These are phyloP conservation scores for Scaptomyza hsui DNA, from an alignment of 1,140 invertebrate genomes.

Conservation along the genomic window DNA sequence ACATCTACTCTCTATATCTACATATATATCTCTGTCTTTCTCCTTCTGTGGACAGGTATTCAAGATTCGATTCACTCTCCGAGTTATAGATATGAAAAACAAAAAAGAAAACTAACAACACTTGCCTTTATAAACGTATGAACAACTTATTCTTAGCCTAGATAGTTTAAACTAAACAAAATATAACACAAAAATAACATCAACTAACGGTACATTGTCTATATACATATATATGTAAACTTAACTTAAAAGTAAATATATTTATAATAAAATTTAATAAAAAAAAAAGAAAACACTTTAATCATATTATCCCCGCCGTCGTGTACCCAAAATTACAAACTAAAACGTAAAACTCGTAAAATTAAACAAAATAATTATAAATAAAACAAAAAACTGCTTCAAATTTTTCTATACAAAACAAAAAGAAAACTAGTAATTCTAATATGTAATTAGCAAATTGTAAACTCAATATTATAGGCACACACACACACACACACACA, in stretches of 20 bases:
- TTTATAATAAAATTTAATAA: not conserved
- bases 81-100: conserved; percentile 46
- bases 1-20: conserved; percentile 1
- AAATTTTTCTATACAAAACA: conserved; percentile 61
- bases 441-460: conserved; percentile 60
- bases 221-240: conserved; percentile 47
- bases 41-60: conserved; percentile 21
- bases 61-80: conserved; percentile 39
- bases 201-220: conserved; percentile 69
- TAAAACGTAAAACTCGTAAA: conserved; percentile 40
- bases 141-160: conserved; percentile 63
- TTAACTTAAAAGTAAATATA: conserved; percentile 32
- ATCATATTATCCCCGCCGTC: conserved; percentile 81
- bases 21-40: conserved; percentile 15
- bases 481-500: conserved; percentile 39
- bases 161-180: conserved; percentile 66
- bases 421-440: conserved; percentile 53
- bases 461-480: conserved; percentile 66
- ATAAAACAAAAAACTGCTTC: conserved; percentile 45
- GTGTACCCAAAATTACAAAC: conserved; percentile 75
- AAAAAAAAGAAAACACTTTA: conserved; percentile 61
- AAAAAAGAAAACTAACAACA: conserved; percentile 22
- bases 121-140: conserved; percentile 68
- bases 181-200: conserved; percentile 41
- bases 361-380: conserved; percentile 33